Base-by-base conservation (phyloP, 2,797 vertebrate species). In the Smutsia temminckii region DNA sequence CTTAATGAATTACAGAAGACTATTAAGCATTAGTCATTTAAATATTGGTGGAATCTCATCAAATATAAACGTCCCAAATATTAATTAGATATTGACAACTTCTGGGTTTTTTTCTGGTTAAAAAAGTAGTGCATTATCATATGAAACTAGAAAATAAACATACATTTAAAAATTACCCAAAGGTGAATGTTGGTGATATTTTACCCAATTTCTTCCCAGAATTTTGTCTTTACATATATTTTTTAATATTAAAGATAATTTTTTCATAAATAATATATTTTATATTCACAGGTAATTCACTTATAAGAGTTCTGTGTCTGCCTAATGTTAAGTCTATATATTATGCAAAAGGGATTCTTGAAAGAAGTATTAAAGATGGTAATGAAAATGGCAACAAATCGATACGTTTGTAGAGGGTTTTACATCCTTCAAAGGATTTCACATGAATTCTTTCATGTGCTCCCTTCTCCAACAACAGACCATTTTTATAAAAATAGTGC, bases 71-170 rank as follows among this genome's bases (percentile, higher is more conserved):
- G 9, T 84, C 42, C 49, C 34, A 79, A 53, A 66, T 93, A 79
- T 68, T 53, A 37, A 59, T 18, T 87, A 78, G 57, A 78, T 79
- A 85, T 34, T 37, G 69, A 79, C n/a, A 79, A 42, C 25, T n/a
- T 37, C 25, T 61, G 46, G 7, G 2, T 5, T 37, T 85, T 93
- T 81, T 63, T 32, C 42, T 80, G 37, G 84, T 57, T 63, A 27
- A 59, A 75, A 84, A 83, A 68, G 2, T 74, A 75, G 77, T 46
- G 17, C 11, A 64, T 85, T 29, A 37, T 27, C 55, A 64, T 51
- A 29, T 80, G 80, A 77, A 89, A 89, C 34, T 63, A 89, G 59
- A 85, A 85, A 80, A 71, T 71, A 32, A 78, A 88, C 77, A 57
- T 4, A 1, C 68, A 42, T 91, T 42, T 74, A 11, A 18, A 42